Conservation (phyloP, 1,140 invertebrate species). For the Dysdera silvatica region DNA sequence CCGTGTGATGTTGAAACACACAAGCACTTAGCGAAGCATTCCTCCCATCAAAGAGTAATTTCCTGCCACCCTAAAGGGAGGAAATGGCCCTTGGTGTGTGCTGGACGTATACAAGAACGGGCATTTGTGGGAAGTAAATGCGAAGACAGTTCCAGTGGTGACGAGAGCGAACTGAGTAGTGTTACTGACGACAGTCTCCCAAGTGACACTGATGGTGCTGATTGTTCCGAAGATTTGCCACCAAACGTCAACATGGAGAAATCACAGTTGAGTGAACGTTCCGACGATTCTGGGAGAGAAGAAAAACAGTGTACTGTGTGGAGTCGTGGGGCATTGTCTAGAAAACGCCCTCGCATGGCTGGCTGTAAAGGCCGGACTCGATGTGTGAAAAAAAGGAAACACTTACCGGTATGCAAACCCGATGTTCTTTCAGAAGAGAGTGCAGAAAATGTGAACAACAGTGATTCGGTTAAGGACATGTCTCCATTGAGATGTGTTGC, state of each 20-base stretch:
- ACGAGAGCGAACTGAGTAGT: slow-evolving; percentile 32
- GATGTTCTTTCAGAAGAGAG: slow-evolving; percentile 17
- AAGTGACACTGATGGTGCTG: slow-evolving; percentile 21
- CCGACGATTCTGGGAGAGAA: slow-evolving; percentile 45
- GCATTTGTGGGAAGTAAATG: slow-evolving; percentile 34
- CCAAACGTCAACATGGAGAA: slow-evolving; percentile 17
- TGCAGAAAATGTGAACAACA: slow-evolving; percentile 10
- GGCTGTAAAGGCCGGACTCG: neutral
- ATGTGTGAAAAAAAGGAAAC: slow-evolving; percentile 9
- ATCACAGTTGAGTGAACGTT: slow-evolving; percentile 33
- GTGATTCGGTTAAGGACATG: neutral
- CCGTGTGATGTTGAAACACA: slow-evolving; percentile 19
- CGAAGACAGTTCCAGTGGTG: slow-evolving; percentile 33
- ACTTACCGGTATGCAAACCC: slow-evolving; percentile 4
- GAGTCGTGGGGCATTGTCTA: slow-evolving; percentile 45
- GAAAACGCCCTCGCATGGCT: slow-evolving; percentile 37
- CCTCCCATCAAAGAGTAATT: neutral
- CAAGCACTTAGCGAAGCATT: slow-evolving; percentile 1
- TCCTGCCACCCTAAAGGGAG: slow-evolving; percentile 23
- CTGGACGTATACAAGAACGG: slow-evolving; percentile 35
- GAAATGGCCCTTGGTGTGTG: slow-evolving; percentile 36
- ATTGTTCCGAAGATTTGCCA: slow-evolving; percentile 20
- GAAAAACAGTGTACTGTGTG: slow-evolving; percentile 39
- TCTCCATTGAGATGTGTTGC: slow-evolving; percentile 4
- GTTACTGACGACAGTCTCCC: slow-evolving; percentile 33